phyloP scores from a whole-genome alignment of 2,113 vertebrate genomes.

The Perca flavescens region DNA sequence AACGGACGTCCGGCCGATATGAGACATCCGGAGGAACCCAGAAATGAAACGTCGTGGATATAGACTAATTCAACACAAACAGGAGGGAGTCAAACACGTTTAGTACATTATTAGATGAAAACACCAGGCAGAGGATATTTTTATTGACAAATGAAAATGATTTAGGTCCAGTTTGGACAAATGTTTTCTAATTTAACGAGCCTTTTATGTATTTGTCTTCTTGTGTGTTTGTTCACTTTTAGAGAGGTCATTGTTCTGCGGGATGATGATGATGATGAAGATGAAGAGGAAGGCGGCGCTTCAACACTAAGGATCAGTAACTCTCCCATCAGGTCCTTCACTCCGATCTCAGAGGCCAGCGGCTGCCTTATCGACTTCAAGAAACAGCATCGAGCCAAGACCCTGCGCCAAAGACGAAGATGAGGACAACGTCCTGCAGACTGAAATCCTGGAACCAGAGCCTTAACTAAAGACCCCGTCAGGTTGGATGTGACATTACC shows the following conservation, averaged over 20 bases:
- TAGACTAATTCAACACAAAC: background rate
- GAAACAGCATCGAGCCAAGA: constrained; percentile 66
- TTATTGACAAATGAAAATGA: background rate
- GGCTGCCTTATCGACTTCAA: constrained; percentile 86
- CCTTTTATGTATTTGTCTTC: background rate
- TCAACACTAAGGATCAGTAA: constrained; percentile 58
- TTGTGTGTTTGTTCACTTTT: background rate
- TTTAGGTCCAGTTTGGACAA: background rate
- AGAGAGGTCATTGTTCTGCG: constrained; percentile 74
- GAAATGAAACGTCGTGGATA: no score
- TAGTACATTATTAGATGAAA: background rate
- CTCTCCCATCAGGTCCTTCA: constrained; percentile 84
- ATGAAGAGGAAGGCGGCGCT: background rate
- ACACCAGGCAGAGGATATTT: background rate
- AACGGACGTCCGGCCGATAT: no score
- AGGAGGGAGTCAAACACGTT: background rate
- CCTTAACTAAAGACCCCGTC: constrained; percentile 31
- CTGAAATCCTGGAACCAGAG: constrained; percentile 4
- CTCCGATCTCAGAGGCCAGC: constrained; percentile 86
- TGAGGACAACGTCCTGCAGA: constrained; percentile 27
- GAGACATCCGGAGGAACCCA: no score
- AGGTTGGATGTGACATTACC: background rate
- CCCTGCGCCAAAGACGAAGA: constrained; percentile 59
- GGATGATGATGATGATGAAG: constrained; percentile 47
- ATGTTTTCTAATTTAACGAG: background rate